Evolutionary conservation across 2,888 invertebrate genomes (phyloP), one percentile per base, ranked within the genome.

Genomic region (Prosopocoilus inquinatus): DNA sequence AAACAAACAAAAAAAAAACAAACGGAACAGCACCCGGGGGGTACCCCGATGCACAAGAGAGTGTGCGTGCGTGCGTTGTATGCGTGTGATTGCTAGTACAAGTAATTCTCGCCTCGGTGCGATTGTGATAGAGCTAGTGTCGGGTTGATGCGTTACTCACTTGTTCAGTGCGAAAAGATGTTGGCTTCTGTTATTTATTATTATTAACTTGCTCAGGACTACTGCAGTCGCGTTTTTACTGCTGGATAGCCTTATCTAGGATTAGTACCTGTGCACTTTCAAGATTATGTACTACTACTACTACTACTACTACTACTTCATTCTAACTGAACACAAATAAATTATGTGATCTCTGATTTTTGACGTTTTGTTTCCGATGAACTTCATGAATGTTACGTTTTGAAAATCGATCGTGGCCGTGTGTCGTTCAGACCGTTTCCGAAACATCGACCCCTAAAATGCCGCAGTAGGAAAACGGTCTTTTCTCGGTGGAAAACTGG

Each of bases 231-330:
- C 16, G 39, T 20, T 36, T 46, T 32, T 46, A 12, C 28, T 46
- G 46, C 46, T 46, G 46, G n/a, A 46, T 46, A 46, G 46, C 46
- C 46, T 46, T 46, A 46, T 13, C 13, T 50, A 50, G 38, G 11
- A 11, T 50, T 50, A 50, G 50, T 50, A 50, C 50, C 41, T 50
- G 50, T 50, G 50, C 50, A 41, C 50, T 41, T 50, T 28, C 20
- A 28, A 28, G 20, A 28, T 28, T 28, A 28, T 28, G 20, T 28
- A 28, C n/a, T n/a, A n/a, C n/a, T n/a, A n/a, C n/a, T n/a, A n/a
- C n/a, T n/a, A n/a, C n/a, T n/a, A n/a, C n/a, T n/a, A n/a, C n/a
- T n/a, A n/a, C 34, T 11, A 47, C 13, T 35, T 33, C 38, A 16
- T 50, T 16, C 39, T 39, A 50, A 35, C n/a, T 50, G 39, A 41